A percentile compares a stretch with the other conserved stretches of the same genome.
Conservation (phyloP, 1,140 invertebrate genomes). For the Zaprionus davidi region DNA sequence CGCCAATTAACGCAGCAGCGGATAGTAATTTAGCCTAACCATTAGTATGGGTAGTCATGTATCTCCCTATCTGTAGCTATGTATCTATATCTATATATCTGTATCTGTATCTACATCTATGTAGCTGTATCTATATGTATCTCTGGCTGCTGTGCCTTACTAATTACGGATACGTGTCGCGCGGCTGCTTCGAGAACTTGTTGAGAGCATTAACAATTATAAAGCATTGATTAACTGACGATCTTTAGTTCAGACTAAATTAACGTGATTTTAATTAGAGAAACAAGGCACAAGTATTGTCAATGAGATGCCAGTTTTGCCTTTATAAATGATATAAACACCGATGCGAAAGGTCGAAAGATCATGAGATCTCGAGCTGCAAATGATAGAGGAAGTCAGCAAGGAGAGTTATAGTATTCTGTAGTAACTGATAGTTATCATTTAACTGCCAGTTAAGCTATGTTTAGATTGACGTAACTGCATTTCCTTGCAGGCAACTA, state of each 20-base stretch:
- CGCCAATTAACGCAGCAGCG: conserved; percentile 65
- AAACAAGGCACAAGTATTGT: conserved; percentile 42
- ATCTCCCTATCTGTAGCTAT: conserved; percentile 11
- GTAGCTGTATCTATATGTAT: not conserved
- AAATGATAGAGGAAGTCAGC: not conserved
- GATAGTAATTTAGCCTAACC: conserved; percentile 56
- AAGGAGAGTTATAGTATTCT: not conserved
- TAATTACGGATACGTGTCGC: conserved; percentile 58
- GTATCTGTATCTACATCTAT: not conserved
- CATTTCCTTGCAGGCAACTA: not conserved
- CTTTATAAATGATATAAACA: not conserved
- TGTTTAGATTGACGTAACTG: not conserved
- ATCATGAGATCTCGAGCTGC: not conserved
- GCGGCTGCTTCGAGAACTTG: conserved; percentile 48
- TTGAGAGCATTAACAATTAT: conserved; percentile 64
- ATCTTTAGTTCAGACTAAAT: conserved; percentile 39
- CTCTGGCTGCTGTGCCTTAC: conserved; percentile 22
- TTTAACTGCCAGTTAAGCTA: not conserved
- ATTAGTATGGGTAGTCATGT: conserved; percentile 37
- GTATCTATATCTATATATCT: conserved; percentile 1
- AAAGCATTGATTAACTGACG: conserved; percentile 61
- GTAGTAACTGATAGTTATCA: too few species aligned
- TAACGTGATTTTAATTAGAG: conserved; percentile 69
- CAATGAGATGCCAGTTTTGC: conserved; percentile 63
- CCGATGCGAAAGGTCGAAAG: not conserved